Base-by-base conservation (phyloP, 2,888 invertebrate species). In the Zelleria hepariella region DNA sequence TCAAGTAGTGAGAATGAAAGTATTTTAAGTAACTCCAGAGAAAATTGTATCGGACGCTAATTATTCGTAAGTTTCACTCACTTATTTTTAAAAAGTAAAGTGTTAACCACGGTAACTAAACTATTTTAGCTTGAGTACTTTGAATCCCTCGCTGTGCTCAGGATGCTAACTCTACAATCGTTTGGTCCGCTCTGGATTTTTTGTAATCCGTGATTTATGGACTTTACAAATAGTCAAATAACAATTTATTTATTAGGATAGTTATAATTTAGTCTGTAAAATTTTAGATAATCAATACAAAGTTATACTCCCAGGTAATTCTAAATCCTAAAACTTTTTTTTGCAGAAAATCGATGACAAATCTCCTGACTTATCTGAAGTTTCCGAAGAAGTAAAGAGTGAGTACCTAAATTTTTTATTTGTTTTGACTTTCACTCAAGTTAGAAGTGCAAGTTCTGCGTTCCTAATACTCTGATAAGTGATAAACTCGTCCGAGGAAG, bases 301-400 rank as follows among this genome's bases (percentile, higher is more conserved):
- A 23, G n/a, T 23, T 42, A 20, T 20, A 6, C 47, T 55, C 26
- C 24, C 8, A 18, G 10, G 10, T 32, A 32, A 32, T 32, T 7
- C 32, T 32, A 7, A 32, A 18, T n/a, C 10, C 49, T 7, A 10
- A 7, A 18, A 26, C 23, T 21, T 47, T 51, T 59, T 58, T 32
- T 60, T 78, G 6, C 79, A 81, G 81, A 81, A 76, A 70, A 75
- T 78, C 58, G 81, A 78, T 59, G 80, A 80, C 57, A 73, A 68
- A 61, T 68, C 73, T 20, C 78, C 80, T 2, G 72, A 72, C 2
- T 49, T 66, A 10, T 78, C 76, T 8, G 75, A 77, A 60, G 78
- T 76, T 48, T 74, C 73, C 3, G 75, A 72, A 59, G 72, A 71
- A 64, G 69, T 69, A 24, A 64, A 78, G 78, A 56, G 56, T 56